Percentiles rank a stretch among this genome's conserved stretches.
These are phyloP conservation scores for Chelonus insularis DNA, from an alignment of 1,140 invertebrate genomes.

Conservation along the genomic window DNA sequence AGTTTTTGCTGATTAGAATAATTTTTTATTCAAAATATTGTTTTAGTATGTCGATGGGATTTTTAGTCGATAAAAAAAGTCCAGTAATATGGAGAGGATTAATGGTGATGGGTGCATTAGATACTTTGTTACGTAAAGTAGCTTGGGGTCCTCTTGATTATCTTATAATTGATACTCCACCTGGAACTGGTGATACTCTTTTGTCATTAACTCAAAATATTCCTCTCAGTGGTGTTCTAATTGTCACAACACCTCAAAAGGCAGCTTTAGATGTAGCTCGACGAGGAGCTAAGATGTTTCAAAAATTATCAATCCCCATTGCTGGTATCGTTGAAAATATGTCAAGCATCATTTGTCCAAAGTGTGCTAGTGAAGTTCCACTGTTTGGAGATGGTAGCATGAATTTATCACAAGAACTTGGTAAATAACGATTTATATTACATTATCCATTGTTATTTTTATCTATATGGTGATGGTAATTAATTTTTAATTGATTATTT, in stretches of 20 bases:
- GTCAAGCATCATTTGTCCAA: slow-evolving; percentile 72
- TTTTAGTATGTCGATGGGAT: slow-evolving; percentile 85
- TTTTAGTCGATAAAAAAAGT: slow-evolving; percentile 76
- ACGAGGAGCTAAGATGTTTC: slow-evolving; percentile 79
- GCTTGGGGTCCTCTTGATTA: slow-evolving; percentile 81
- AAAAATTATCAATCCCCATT: slow-evolving; percentile 77
- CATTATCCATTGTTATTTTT: too few relatives aligned
- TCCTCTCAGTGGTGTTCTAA: slow-evolving; percentile 77
- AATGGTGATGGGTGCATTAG: slow-evolving; percentile 93
- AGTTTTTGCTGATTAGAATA: too few relatives aligned
- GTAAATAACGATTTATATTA: too few relatives aligned
- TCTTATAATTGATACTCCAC: slow-evolving; percentile 86
- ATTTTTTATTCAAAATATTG: slow-evolving; percentile 14
- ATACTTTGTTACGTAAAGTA: slow-evolving; percentile 80
- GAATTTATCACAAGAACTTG: slow-evolving; percentile 61
- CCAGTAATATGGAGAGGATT: slow-evolving; percentile 88
- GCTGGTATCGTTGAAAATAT: slow-evolving; percentile 87
- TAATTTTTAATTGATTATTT: too few relatives aligned
- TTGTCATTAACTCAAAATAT: slow-evolving; percentile 85
- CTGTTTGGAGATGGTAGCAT: slow-evolving; percentile 66
- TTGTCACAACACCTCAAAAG: slow-evolving; percentile 85
- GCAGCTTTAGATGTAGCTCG: slow-evolving; percentile 80
- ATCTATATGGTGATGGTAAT: too few relatives aligned
- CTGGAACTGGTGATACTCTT: slow-evolving; percentile 90
- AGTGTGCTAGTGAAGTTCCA: slow-evolving; percentile 67